phyloP scores from a whole-genome alignment of 1,140 invertebrate species.

The Orius insidiosus region DNA sequence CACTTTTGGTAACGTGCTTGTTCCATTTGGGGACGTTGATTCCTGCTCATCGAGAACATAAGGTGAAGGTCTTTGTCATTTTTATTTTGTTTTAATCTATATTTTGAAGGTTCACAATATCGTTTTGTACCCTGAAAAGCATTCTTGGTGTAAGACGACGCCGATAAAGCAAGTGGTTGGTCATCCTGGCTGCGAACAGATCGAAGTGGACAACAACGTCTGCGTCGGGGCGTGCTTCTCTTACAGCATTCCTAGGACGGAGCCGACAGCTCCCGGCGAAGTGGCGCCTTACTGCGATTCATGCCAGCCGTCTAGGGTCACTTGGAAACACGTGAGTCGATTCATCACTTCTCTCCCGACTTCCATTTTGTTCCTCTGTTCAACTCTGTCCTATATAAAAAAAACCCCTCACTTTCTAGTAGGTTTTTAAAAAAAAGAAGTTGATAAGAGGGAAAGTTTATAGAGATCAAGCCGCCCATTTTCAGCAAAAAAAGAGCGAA shows the following conservation, averaged over 20 bases:
- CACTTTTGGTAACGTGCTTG: background rate
- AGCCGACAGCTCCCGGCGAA: constrained; percentile 43
- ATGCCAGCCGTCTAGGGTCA: constrained; percentile 40
- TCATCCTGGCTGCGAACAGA: constrained; percentile 37
- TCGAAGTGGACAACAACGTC: constrained; percentile 47
- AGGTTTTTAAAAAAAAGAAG: too few species aligned
- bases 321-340: constrained; percentile 40
- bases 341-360: background rate
- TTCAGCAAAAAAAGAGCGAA: too few species aligned
- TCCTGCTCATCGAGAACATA: background rate
- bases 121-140: constrained; percentile 44
- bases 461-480: too few species aligned
- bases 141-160: constrained; percentile 50
- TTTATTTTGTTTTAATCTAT: background rate
- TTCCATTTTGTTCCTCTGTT: too few species aligned
- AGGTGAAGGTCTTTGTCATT: background rate
- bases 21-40: constrained; percentile 1
- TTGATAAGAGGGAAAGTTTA: too few species aligned
- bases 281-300: constrained; percentile 49
- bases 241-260: constrained; percentile 45
- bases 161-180: constrained; percentile 45
- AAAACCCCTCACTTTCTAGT: too few species aligned
- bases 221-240: constrained; percentile 51
- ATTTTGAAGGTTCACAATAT: constrained; percentile 43
- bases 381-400: too few species aligned